Evolutionary conservation across 2,797 vertebrate genomes (phyloP).

Genomic region (Dallia pectoralis): DNA sequence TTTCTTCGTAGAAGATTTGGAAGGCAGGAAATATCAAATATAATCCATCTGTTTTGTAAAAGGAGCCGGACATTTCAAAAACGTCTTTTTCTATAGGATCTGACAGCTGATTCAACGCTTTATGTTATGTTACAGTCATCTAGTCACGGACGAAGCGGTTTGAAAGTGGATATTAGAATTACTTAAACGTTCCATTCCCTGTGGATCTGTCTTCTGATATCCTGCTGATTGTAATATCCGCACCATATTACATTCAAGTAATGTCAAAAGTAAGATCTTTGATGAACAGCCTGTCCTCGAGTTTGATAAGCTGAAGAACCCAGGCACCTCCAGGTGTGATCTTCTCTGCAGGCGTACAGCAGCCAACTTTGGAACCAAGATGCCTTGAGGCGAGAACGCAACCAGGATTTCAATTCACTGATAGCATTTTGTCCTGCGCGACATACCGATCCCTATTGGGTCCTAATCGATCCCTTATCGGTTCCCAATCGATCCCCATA

Average conservation of each 20-base stretch:
- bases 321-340: not conserved
- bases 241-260: not conserved
- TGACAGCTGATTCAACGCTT: not conserved
- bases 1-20: not conserved
- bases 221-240: not conserved
- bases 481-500: too few relatives aligned
- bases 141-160: slow-evolving; percentile 20
- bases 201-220: not conserved
- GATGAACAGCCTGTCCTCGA: not conserved
- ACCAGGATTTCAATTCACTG: not conserved
- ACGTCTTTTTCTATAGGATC: slow-evolving; percentile 6
- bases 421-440: not conserved
- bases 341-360: not conserved
- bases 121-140: slow-evolving; percentile 24
- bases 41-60: not conserved
- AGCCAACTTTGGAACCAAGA: too few relatives aligned
- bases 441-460: not conserved
- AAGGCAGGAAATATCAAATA: not conserved
- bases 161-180: slow-evolving; percentile 23
- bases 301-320: not conserved
- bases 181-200: not conserved
- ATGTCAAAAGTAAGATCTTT: slow-evolving; percentile 1
- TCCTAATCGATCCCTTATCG: too few relatives aligned
- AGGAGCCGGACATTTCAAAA: not conserved
- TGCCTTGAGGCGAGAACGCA: not conserved